Evolutionary conservation across 2,797 vertebrate genomes (phyloP).

Genomic region (Rhinatrema bivittatum): DNA sequence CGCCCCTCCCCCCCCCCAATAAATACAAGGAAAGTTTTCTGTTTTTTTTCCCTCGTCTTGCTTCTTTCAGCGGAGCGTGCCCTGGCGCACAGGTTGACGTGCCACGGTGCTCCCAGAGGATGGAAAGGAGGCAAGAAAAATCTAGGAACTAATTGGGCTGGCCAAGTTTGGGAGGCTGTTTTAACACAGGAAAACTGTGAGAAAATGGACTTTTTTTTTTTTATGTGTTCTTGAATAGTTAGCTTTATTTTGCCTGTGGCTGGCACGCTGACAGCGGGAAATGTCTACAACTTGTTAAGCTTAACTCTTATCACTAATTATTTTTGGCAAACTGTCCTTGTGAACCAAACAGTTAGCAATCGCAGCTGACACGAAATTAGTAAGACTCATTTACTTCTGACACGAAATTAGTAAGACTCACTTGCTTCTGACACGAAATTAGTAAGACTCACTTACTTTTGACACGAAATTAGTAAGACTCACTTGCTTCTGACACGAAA

Average conservation of each 20-base stretch:
- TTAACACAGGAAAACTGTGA: too few relatives aligned
- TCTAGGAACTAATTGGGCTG: too few relatives aligned
- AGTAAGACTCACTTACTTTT: conserved; percentile 71
- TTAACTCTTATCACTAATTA: background rate
- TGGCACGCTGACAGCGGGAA: fast-evolving
- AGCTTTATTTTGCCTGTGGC: fast-evolving
- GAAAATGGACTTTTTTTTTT: too few relatives aligned
- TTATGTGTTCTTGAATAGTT: too few relatives aligned
- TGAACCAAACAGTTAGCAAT: background rate
- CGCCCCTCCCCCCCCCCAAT: too few relatives aligned
- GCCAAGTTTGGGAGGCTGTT: too few relatives aligned
- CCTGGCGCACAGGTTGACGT: too few relatives aligned
- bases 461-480: fast-evolving
- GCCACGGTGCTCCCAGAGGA: too few relatives aligned
- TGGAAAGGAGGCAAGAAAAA: too few relatives aligned
- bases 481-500: conserved; percentile 89
- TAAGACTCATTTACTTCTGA: conserved; percentile 75
- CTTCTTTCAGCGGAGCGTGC: too few relatives aligned
- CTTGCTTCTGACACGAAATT: conserved; percentile 88
- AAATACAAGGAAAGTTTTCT: too few relatives aligned
- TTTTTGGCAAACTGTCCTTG: background rate
- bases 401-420: background rate
- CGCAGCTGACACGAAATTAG: fast-evolving
- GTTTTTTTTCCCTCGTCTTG: too few relatives aligned
- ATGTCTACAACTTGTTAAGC: background rate